Evolutionary conservation across 2,888 invertebrate genomes (phyloP), one percentile per base, ranked within the genome.

Genomic region (Cactoblastis cactorum): DNA sequence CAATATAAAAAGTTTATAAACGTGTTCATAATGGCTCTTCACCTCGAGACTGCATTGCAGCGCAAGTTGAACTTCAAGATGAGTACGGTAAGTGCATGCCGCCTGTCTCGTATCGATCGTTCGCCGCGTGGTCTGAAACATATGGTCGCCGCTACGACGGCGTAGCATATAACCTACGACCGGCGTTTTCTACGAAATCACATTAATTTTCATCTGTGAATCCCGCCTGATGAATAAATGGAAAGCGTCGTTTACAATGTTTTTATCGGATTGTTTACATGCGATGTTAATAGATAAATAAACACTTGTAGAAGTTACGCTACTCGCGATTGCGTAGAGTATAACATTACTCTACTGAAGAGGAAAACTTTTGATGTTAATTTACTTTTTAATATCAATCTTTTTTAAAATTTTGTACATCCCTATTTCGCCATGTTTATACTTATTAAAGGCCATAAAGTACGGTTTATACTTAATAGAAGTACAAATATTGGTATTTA

Each of bases 51-150:
- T 54, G 80, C 87, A 76, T 75, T 87, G 85, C 89, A 89, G 80
- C 84, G 89, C 62, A 88, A 88, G 83, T 76, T 89, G 62, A 88
- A 86, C 81, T 89, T 87, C 87, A 88, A 88, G 81, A 83, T 89
- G 85, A 87, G 81, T 77, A 84, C 87, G 89, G 89, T 89, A 75
- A 88, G 89, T 89, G 87, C 85, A 87, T 75, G 72, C 74, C 71
- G 73, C 67, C 75, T 70, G 75, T 72, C 72, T 69, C 68, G 61
- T 83, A 88, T 86, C 88, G 87, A 88, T 87, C 84, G 76, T 55
- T 49, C 61, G 61, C 81, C 84, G 74, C 85, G 80, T 85, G 85
- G 77, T 75, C 72, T 59, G 69, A 86, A 43, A 83, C 89, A 87
- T 87, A 87, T 89, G 89, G 75, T 83, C 63, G 72, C 61, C 55